phyloP scores from a whole-genome alignment of 35 echinoderm and acorn worm genomes.

The Strongylocentrotus purpuratus region DNA sequence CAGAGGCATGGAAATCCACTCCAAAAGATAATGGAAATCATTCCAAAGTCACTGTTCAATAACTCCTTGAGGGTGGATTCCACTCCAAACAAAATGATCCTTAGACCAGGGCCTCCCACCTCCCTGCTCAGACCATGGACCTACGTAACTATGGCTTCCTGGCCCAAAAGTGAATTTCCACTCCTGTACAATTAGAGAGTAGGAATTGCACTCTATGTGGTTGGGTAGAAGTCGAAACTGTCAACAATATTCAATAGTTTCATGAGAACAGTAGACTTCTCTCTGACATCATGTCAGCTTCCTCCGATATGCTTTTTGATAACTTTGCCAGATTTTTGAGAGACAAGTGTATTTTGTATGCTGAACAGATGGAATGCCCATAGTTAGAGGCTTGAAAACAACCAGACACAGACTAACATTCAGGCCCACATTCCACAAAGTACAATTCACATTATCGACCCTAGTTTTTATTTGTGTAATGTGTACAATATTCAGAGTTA shows the following conservation, averaged over 20 bases:
- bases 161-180: no score
- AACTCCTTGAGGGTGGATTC: no score
- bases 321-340: not conserved
- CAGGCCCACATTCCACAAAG: not conserved
- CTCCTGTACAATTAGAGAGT: no score
- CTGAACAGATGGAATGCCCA: not conserved
- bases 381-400: constrained; percentile 1
- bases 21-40: no score
- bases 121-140: no score
- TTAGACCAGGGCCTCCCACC: no score
- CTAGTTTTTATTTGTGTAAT: not conserved
- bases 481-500: no score
- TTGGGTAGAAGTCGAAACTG: not conserved
- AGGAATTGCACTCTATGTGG: no score
- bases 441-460: not conserved
- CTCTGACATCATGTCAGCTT: not conserved
- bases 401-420: not conserved
- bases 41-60: no score
- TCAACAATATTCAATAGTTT: not conserved
- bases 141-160: no score
- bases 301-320: not conserved
- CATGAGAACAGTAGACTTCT: not conserved
- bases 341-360: not conserved
- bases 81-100: no score
- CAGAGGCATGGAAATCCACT: no score